Evolutionary conservation across 2,888 invertebrate genomes (phyloP), one percentile per base, ranked within the genome.

Genomic region (Busseola fusca): DNA sequence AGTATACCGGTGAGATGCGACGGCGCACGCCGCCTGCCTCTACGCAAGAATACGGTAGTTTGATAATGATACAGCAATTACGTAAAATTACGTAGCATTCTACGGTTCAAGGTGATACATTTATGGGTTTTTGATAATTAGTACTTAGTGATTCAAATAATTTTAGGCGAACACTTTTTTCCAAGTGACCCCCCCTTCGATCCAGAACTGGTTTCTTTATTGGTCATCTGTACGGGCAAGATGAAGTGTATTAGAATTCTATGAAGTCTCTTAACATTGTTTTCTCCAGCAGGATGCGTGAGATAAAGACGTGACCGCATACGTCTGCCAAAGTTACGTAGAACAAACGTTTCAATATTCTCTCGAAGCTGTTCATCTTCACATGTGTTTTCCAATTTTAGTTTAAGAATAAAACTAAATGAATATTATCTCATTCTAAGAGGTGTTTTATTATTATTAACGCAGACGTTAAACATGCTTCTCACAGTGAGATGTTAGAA

Each of bases 11-110:
- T 87, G 91, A 94, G 95, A 95, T 93, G 93, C 91, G 90, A 90
- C 88, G 91, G 88, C 88, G 90, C 88, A 89, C 90, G 88, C 90
- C 85, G 74, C 80, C 64, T 60, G 88, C 80, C 87, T 91, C 89
- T 91, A 93, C 92, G 94, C 94, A 94, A 95, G 93, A 94, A 92
- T 89, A 94, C 93, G 91, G 94, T 91, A 94, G 94, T 94, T 94
- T 94, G 91, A 95, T 95, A 94, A 95, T 94, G 92, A 92, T 92
- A 92, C 86, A 88, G 91, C 88, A 93, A 94, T 95, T 95, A 95
- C 93, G 92, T 94, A 93, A 94, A 94, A 93, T 94, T 92, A 93
- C 89, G 89, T 90, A 91, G 87, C 85, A 84, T 84, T 87, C 76
- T 88, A 82, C 87, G 88, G 94, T 94, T 95, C 95, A 95, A 95